Evolutionary conservation across 1,140 invertebrate species (phyloP), one percentile per base, ranked within the genome.

Genomic region (Drosophila seguyi): DNA sequence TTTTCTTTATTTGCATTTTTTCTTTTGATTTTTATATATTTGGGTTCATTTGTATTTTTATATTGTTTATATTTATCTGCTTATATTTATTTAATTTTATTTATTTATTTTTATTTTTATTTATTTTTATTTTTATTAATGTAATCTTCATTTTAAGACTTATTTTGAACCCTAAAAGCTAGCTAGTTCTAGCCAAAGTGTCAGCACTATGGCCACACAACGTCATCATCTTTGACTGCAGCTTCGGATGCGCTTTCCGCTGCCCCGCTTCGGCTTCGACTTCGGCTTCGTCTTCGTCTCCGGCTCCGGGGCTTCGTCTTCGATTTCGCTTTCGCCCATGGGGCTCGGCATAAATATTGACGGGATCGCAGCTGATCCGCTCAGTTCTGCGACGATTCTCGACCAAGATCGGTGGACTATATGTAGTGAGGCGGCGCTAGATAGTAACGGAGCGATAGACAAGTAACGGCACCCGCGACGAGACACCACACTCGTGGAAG

Each of bases 331-430:
- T 42, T 18, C 41, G 60, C 44, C 47, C 36, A 7, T 8, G 22
- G 11, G 20, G 22, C 31, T 59, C 47, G 66, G 52, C 76, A 76
- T 87, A 87, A 80, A 88, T 83, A 87, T 88, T 80, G 84, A 81
- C 76, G 44, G 59, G 48, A 22, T 29, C 27, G 78, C 77, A 81
- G 81, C 74, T 78, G 85, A 81, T 90, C 74, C 69, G 39, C 47
- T 88, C 85, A 88, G 81, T 88, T 45, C 52, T 50, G 20, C 44
- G 52, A 27, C 85, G 62, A 14, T 47, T 39, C 38, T 29, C 45
- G 38, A 57, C 22, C 22, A 48, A 44, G 58, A 71, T 48, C 67
- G 50, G 39, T 27, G 50, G 41, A 41, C 31, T 38, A 66, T 66
- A 47, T 25, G 6, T 13, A 31, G 14, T 38, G 13, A 5, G 4